A percentile compares a stretch with the other conserved stretches of the same genome.
Evolutionary conservation across 2,113 vertebrate species (phyloP).

Genomic region (Thalassoma bifasciatum): DNA sequence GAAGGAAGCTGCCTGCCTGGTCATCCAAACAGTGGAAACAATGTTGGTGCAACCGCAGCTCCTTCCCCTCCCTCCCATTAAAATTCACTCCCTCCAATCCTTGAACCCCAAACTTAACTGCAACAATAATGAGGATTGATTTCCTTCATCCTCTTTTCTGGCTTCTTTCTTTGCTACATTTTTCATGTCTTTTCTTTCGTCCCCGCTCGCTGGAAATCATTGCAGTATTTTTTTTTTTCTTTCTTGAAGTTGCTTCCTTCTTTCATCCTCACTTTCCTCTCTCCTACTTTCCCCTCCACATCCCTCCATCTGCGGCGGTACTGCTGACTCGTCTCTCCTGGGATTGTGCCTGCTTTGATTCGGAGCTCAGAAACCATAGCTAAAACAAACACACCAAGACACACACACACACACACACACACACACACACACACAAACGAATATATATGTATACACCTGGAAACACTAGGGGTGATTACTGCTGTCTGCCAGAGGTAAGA

Average conservation of each 20-base stretch:
- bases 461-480: slow-evolving; percentile 58
- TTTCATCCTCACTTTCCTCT: slow-evolving; percentile 37
- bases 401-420: slow-evolving; percentile 34
- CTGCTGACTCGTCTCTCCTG: slow-evolving; percentile 80
- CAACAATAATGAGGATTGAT: slow-evolving; percentile 41
- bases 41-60: slow-evolving; percentile 71
- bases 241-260: slow-evolving; percentile 8
- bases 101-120: slow-evolving; percentile 33
- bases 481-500: slow-evolving; percentile 30
- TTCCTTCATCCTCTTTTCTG: slow-evolving; percentile 32
- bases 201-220: background rate
- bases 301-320: slow-evolving; percentile 51
- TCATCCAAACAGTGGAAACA: slow-evolving; percentile 81
- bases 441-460: slow-evolving; percentile 48
- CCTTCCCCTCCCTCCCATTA: slow-evolving; percentile 65
- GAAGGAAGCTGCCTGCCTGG: slow-evolving; percentile 69
- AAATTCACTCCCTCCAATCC: slow-evolving; percentile 67
- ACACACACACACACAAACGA: slow-evolving; percentile 18
- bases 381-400: slow-evolving; percentile 80
- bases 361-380: slow-evolving; percentile 80
- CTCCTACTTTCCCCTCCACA: slow-evolving; percentile 39
- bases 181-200: background rate
- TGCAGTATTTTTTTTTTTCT: slow-evolving; percentile 7
- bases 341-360: slow-evolving; percentile 79
- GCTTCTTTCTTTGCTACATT: slow-evolving; percentile 2